Conservation (phyloP, 30 jellyfish, hydroid and myxozoan genomes). For the Aurelia coerulea region DNA sequence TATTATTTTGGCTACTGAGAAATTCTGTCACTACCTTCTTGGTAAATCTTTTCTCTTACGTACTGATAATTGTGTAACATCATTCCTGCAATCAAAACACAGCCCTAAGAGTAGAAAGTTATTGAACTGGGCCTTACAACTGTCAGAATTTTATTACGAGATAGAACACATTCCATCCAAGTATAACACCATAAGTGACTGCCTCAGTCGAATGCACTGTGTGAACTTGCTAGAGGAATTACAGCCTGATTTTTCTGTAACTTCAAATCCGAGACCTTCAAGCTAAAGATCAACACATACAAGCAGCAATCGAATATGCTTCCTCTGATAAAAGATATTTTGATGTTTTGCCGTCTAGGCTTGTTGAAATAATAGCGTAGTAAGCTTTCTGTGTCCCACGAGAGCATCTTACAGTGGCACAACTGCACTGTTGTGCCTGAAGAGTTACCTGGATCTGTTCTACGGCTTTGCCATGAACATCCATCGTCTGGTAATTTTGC, state of each 20-base stretch:
- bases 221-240: conserved; percentile 28
- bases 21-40: conserved; percentile 20
- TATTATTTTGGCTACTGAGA: conserved; percentile 24
- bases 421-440: conserved; percentile 38
- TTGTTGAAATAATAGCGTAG: background rate
- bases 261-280: conserved; percentile 31
- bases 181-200: conserved; percentile 30
- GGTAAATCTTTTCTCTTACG: conserved; percentile 46
- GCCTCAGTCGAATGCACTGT: conserved; percentile 45
- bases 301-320: conserved; percentile 11
- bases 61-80: conserved; percentile 38
- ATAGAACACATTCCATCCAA: conserved; percentile 19
- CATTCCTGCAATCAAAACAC: conserved; percentile 39
- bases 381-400: background rate
- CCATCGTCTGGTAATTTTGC: conserved; percentile 42
- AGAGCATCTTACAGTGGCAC: conserved; percentile 36
- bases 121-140: conserved; percentile 16
- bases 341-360: conserved; percentile 24
- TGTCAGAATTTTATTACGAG: background rate
- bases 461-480: conserved; percentile 37
- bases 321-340: conserved; percentile 30
- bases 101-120: conserved; percentile 21
- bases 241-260: conserved; percentile 3
- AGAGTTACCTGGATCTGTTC: conserved; percentile 14
- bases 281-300: background rate